Evolutionary conservation across 2,888 invertebrate species (phyloP).

Genomic region (Osmoderma eremita): DNA sequence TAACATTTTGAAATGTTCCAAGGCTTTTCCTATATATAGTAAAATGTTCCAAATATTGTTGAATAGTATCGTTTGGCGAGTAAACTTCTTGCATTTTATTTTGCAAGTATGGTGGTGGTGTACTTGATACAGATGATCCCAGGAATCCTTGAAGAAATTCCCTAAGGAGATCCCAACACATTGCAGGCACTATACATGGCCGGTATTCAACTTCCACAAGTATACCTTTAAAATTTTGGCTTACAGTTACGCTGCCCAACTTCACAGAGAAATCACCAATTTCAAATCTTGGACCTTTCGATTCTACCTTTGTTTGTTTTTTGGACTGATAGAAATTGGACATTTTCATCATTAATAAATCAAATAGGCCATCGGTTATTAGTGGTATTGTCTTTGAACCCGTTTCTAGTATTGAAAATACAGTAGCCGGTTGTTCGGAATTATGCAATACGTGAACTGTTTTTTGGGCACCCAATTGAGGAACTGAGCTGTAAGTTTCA

Average conservation of each 20-base stretch:
- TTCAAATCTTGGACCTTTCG: slow-evolving; percentile 88
- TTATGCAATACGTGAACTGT: slow-evolving; percentile 94
- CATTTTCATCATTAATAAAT: slow-evolving; percentile 89
- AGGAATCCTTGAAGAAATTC: slow-evolving; percentile 93
- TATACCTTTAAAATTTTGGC: slow-evolving; percentile 92
- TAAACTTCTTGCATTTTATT: slow-evolving; percentile 85
- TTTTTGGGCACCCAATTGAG: slow-evolving; percentile 79
- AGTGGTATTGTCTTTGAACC: slow-evolving; percentile 87
- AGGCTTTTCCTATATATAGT: slow-evolving; percentile 85
- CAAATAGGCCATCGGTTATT: slow-evolving; percentile 91
- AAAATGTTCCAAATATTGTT: slow-evolving; percentile 95
- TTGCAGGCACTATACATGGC: slow-evolving; percentile 85
- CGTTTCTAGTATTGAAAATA: slow-evolving; percentile 90
- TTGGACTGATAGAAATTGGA: slow-evolving; percentile 88
- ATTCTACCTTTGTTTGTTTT: slow-evolving; percentile 85
- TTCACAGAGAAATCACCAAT: slow-evolving; percentile 94
- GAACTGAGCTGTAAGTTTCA: slow-evolving; percentile 88
- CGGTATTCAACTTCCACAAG: slow-evolving; percentile 93
- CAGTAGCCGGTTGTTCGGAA: slow-evolving; percentile 94
- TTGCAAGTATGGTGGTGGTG: slow-evolving; percentile 78
- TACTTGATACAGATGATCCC: slow-evolving; percentile 78
- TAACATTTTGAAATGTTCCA: slow-evolving; percentile 57
- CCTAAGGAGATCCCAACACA: slow-evolving; percentile 90
- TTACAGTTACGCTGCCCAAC: slow-evolving; percentile 87
- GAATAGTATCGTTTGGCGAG: slow-evolving; percentile 90